Evolutionary conservation across 2,797 vertebrate species (phyloP).

Genomic region (Poeciliopsis presidionis): DNA sequence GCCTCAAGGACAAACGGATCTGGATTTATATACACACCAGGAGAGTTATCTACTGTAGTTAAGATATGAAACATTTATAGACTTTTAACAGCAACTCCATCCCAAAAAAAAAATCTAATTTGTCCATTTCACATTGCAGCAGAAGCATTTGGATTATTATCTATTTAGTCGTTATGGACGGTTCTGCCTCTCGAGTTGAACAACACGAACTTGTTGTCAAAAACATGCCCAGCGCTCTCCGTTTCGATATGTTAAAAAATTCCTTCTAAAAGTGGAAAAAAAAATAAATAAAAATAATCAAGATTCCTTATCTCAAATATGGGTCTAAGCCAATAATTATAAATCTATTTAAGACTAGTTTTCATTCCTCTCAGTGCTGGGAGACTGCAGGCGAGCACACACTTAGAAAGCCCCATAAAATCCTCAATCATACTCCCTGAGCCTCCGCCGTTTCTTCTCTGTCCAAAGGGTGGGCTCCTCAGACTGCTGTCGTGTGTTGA

Average conservation of each 20-base stretch:
- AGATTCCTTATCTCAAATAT: slow-evolving; percentile 32
- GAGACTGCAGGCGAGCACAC: slow-evolving; percentile 18
- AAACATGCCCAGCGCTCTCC: neutral
- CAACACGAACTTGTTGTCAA: neutral
- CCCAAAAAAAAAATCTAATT: neutral
- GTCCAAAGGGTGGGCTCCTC: slow-evolving; percentile 30
- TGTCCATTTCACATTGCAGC: neutral
- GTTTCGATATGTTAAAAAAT: neutral
- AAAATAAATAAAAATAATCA: neutral
- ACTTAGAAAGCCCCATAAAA: slow-evolving; percentile 32
- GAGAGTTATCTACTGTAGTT: neutral
- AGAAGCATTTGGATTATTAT: neutral
- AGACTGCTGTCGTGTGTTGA: slow-evolving; percentile 36
- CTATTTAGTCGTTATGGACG: neutral
- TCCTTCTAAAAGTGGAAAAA: neutral
- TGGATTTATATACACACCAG: neutral
- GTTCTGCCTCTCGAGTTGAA: neutral
- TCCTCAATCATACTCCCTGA: slow-evolving; percentile 42
- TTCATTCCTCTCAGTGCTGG: slow-evolving; percentile 24
- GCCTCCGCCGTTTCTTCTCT: slow-evolving; percentile 30
- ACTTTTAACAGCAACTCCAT: neutral
- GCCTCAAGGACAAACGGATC: neutral
- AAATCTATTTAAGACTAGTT: slow-evolving; percentile 27
- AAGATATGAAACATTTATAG: neutral
- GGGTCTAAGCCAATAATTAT: slow-evolving; percentile 29